These are phyloP conservation scores for Merodon equestris DNA, from an alignment of 2,888 invertebrate species.

Conservation along the genomic window DNA sequence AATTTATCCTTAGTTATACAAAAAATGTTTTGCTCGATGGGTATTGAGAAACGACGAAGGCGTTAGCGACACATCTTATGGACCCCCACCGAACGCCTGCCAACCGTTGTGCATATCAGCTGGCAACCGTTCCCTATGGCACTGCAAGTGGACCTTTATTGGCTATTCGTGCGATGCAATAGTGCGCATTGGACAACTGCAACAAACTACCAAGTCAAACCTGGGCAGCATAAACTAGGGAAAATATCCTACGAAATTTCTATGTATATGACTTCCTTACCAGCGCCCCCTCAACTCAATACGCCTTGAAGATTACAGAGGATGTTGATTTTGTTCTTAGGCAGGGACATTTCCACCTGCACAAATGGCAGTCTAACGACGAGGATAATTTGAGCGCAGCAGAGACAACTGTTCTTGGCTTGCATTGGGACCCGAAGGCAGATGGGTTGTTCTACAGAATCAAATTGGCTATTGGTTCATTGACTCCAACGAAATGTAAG, in stretches of 20 bases:
- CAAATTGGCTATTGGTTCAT: slow-evolving; percentile 18
- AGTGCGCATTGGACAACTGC: slow-evolving; percentile 35
- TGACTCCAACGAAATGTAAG: slow-evolving; percentile 25
- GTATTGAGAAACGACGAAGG: slow-evolving; percentile 36
- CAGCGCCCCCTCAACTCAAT: slow-evolving; percentile 20
- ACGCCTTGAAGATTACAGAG: slow-evolving; percentile 7
- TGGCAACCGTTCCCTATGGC: slow-evolving; percentile 51
- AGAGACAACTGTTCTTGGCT: too few species aligned
- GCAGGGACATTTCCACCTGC: slow-evolving; percentile 28
- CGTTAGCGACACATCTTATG: slow-evolving; percentile 68
- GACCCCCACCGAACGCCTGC: slow-evolving; percentile 56
- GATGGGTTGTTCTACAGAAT: slow-evolving; percentile 26
- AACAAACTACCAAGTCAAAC: not conserved
- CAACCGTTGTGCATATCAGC: slow-evolving; percentile 60
- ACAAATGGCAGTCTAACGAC: slow-evolving; percentile 39
- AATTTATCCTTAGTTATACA: slow-evolving; percentile 69
- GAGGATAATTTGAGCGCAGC: slow-evolving; percentile 7
- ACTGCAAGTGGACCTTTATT: slow-evolving; percentile 52
- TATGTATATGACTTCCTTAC: slow-evolving; percentile 42
- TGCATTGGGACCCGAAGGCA: slow-evolving; percentile 5
- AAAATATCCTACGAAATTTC: slow-evolving; percentile 14
- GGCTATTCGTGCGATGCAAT: slow-evolving; percentile 37
- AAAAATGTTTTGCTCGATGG: slow-evolving; percentile 68
- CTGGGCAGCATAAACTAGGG: not conserved
- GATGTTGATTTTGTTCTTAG: slow-evolving; percentile 14